phyloP scores from a whole-genome alignment of 2,797 vertebrate genomes.

The Lutjanus argentimaculatus region DNA sequence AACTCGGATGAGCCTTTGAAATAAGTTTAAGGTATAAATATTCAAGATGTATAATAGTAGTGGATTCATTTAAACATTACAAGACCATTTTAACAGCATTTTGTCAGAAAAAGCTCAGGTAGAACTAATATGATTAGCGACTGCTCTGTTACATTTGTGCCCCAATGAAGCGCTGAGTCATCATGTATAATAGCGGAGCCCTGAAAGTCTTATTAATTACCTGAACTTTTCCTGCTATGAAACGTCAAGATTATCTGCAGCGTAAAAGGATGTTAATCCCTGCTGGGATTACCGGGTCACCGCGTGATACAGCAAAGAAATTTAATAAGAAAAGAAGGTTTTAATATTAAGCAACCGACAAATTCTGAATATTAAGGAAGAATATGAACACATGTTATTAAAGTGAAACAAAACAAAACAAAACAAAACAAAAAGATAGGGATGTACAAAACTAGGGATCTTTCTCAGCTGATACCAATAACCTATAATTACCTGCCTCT shows the following conservation, averaged over 20 bases:
- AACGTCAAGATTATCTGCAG: slow-evolving; percentile 4
- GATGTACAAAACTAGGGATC: too few species aligned
- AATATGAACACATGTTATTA: not conserved
- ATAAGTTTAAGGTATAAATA: not conserved
- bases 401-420: not conserved
- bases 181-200: not conserved
- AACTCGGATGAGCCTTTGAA: too few species aligned
- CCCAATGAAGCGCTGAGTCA: not conserved
- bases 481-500: too few species aligned
- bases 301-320: not conserved
- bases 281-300: not conserved
- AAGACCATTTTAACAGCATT: not conserved
- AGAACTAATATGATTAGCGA: not conserved
- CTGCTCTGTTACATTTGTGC: not conserved
- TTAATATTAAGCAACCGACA: not conserved
- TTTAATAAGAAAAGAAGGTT: not conserved
- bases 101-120: not conserved
- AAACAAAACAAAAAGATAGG: too few species aligned
- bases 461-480: too few species aligned
- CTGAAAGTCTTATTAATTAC: slow-evolving; percentile 6
- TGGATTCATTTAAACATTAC: not conserved
- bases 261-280: slow-evolving; percentile 10
- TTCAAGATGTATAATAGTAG: not conserved
- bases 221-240: not conserved
- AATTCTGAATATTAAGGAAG: not conserved